phyloP scores from a whole-genome alignment of 2,797 vertebrate genomes.

The Euphonia xanthogaster region DNA sequence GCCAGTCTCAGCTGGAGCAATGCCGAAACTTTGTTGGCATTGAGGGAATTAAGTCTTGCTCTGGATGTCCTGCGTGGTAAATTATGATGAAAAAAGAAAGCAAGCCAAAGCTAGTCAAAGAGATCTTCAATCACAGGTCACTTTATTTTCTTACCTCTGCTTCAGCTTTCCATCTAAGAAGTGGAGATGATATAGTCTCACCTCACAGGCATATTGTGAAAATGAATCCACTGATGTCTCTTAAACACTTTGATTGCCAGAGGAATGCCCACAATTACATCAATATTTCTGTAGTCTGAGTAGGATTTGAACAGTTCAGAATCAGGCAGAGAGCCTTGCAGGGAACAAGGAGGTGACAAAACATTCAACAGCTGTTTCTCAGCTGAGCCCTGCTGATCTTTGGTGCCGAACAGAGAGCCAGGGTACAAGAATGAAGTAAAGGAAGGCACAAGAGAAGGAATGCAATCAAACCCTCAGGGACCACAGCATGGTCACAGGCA shows the following conservation, averaged over 20 bases:
- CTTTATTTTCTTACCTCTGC: slow-evolving; percentile 31
- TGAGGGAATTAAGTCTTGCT: not conserved
- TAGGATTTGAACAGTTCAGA: slow-evolving; percentile 35
- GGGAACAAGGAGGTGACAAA: slow-evolving; percentile 7
- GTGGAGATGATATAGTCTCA: not conserved
- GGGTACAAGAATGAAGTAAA: not conserved
- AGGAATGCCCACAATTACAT: slow-evolving; percentile 42
- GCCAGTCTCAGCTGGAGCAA: not conserved
- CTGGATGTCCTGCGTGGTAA: not conserved
- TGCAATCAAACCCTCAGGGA: not conserved
- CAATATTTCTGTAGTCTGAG: slow-evolving; percentile 23
- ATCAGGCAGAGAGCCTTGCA: not conserved
- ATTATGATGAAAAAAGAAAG: not conserved
- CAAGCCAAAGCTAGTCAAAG: not conserved
- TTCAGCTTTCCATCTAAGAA: slow-evolving; percentile 34
- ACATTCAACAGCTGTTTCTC: not conserved
- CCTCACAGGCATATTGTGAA: slow-evolving; percentile 31
- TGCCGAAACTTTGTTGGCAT: not conserved
- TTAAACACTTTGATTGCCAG: slow-evolving; percentile 28
- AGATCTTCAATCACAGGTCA: slow-evolving; percentile 3
- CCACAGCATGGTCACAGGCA: not conserved
- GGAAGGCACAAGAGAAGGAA: not conserved
- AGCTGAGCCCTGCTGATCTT: not conserved
- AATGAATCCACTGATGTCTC: slow-evolving; percentile 41
- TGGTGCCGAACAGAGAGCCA: not conserved